Base-by-base conservation (phyloP, 2,113 vertebrate species). In the Picathartes gymnocephalus region DNA sequence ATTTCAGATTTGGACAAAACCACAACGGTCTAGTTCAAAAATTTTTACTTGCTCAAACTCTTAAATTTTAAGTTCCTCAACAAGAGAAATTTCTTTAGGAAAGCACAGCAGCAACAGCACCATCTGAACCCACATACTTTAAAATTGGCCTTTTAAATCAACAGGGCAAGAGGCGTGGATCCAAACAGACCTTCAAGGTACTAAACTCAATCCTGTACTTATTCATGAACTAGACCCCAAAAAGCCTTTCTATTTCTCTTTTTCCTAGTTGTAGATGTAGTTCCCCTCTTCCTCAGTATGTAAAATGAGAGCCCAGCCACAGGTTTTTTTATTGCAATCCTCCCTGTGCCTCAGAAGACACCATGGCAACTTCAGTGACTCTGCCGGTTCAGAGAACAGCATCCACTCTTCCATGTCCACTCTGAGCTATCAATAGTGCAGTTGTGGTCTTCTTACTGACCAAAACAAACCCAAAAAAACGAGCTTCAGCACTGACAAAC, bases 321-420 rank as follows among this genome's bases (percentile, higher is more conserved):
- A 33, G 54, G 22, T 45, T 88, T 45, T 88, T 83, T 80, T 21
- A 33, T 13, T 57, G 58, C 10, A 73, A 11, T 11, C 7, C 18
- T 72, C 35, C 10, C 57, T 28, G 45, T 47, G 16, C 24, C 35
- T 60, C 42, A 44, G 27, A n/a, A 69, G 33, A 6, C 20, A 65
- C 9, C n/a, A 3, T 0, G 3, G n/a, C 51, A 68, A 47, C 33
- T 4, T 56, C 44, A 40, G 8, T 24, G 21, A 50, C 0, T 2
- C 56, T n/a, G 40, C 21, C 47, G 35, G 33, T 31, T 76, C 21
- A 13, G 40, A 82, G 85, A 57, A 64, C 60, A 51, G 19, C 8
- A 50, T 7, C 57, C 4, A 1, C 33, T 50, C 64, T 11, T 42
- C 39, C 6, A 3, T 2, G 13, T n/a, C 70, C 31, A 31, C 69